Conservation (phyloP, 2,113 vertebrate genomes). For the Anthoscopus minutus region DNA sequence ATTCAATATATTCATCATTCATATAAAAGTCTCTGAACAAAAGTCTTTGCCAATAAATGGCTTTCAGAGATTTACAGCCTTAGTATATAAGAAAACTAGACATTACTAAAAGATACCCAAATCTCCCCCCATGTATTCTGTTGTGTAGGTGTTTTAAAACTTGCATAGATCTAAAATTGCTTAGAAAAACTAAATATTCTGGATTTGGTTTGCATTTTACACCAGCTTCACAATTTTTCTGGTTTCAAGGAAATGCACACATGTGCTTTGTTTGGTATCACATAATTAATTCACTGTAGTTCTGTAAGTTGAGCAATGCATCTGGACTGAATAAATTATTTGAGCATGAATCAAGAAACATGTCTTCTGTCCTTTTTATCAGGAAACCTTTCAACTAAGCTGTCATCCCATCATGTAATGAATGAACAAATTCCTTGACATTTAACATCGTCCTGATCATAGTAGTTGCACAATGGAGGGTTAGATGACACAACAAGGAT, state of each 20-base stretch:
- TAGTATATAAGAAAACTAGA: not conserved
- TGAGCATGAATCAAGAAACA: not conserved
- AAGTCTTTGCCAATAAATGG: not conserved
- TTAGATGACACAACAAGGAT: not conserved
- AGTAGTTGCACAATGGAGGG: not conserved
- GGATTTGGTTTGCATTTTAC: not conserved
- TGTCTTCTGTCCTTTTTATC: not conserved
- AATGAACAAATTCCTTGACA: not conserved
- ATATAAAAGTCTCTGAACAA: not conserved
- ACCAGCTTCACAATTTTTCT: not conserved
- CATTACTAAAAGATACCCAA: not conserved
- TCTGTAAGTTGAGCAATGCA: not conserved
- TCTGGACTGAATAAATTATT: not conserved
- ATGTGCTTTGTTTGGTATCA: not conserved
- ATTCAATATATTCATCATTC: constrained; percentile 13
- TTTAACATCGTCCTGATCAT: not conserved
- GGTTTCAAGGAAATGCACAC: not conserved
- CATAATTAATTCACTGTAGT: not conserved
- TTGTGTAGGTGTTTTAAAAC: not conserved
- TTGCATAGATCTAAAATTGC: not conserved
- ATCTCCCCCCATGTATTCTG: not conserved
- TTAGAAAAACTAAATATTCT: not conserved
- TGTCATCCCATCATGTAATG: not conserved
- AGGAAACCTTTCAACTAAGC: not conserved
- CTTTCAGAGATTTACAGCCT: not conserved